Percentiles rank a stretch among this genome's conserved stretches.
phyloP scores from a whole-genome alignment of 2,113 vertebrate species.

The Rhodinocichla rosea region DNA sequence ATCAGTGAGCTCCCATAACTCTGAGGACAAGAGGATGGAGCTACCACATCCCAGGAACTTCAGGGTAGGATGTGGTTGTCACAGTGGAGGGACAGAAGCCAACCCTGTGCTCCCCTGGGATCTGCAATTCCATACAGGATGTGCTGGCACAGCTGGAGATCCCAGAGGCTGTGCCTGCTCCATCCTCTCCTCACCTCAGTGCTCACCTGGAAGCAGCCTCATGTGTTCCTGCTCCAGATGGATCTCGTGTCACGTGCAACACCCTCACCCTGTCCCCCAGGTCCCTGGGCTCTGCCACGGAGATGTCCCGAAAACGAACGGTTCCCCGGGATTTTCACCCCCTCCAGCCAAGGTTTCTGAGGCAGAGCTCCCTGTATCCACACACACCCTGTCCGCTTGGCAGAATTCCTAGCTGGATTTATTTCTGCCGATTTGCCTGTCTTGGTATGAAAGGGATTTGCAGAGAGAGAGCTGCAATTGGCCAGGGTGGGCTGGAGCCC shows the following conservation, averaged over 20 bases:
- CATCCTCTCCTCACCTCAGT: fast-evolving
- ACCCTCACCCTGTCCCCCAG: neutral
- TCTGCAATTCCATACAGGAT: fast-evolving
- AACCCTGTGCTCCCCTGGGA: neutral
- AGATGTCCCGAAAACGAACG: fast-evolving
- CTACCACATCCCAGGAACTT: neutral
- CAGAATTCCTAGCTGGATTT: conserved; percentile 70
- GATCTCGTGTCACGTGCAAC: too few relatives aligned
- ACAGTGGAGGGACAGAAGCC: neutral
- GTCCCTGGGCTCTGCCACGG: fast-evolving
- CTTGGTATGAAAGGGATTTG: conserved; percentile 67
- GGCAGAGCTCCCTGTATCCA: neutral
- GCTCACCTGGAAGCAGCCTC: neutral
- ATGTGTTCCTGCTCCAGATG: fast-evolving
- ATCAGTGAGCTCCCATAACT: neutral
- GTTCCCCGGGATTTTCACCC: neutral
- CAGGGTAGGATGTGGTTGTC: neutral
- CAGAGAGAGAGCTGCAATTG: conserved; percentile 30
- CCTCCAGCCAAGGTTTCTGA: neutral
- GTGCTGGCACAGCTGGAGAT: neutral
- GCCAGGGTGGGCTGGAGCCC: neutral
- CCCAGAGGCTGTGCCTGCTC: neutral
- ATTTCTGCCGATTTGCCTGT: conserved; percentile 52
- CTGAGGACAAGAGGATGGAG: fast-evolving
- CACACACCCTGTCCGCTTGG: neutral